Evolutionary conservation across 1,140 invertebrate genomes (phyloP), one percentile per base, ranked within the genome.

Genomic region (Cotesia chilonis): DNA sequence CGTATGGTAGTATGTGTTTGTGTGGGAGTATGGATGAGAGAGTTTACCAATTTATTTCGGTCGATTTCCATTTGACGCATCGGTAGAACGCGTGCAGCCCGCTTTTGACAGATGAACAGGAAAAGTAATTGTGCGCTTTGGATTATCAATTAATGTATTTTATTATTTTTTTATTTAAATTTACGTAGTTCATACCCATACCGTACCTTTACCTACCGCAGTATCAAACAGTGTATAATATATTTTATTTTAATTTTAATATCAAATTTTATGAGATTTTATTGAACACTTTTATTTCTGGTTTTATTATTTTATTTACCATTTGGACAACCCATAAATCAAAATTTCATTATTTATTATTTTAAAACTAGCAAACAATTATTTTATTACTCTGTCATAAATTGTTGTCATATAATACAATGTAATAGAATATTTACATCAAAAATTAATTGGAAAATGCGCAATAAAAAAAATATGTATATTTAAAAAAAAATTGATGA

Each of bases 51-150:
- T 82, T 77, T 79, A 82, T 83, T 83, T 82, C 80, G 76, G 78
- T 81, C 79, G 80, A 83, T 83, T 83, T 84, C 78, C 81, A 84
- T 83, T 84, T 84, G 77, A 82, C 78, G 82, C 80, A 81, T 76
- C 77, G 76, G 75, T 80, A 76, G 77, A 79, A 20, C 76, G 74
- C 64, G 70, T 75, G 68, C 76, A 75, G 52, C 36, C 68, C 68
- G 66, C 72, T 76, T 71, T 73, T 77, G 78, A 81, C 77, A 78
- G 77, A 80, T 78, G 72, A 78, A 74, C 80, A 74, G 77, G 76
- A 80, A 78, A 82, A 78, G 79, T 81, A 83, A 82, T 81, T 77
- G 77, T 77, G 69, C 74, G 79, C 78, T 84, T 82, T 75, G 80
- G 81, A 84, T 82, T 81, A 82, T 82, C 81, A 78, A 77, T 79